Evolutionary conservation across 2,113 vertebrate genomes (phyloP).

Genomic region (Girardinichthys multiradiatus): DNA sequence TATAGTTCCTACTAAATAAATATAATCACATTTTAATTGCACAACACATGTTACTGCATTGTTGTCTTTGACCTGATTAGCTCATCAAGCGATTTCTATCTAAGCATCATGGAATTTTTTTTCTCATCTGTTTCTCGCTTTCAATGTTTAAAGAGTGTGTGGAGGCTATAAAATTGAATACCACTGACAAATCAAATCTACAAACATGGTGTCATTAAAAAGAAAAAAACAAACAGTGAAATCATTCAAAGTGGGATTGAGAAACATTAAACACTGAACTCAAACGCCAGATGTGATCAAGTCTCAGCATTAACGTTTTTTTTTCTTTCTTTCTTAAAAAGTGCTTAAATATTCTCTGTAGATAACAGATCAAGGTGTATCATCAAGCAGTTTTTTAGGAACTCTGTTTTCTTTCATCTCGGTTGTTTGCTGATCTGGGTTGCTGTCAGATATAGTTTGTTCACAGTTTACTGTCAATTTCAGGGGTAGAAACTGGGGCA

Average conservation of each 20-base stretch:
- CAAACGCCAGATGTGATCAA: background rate
- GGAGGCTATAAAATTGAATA: too few relatives aligned
- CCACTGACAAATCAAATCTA: background rate
- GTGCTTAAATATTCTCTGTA: background rate
- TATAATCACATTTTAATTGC: too few relatives aligned
- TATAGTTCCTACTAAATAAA: too few relatives aligned
- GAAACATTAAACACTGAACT: background rate
- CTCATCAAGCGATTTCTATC: too few relatives aligned
- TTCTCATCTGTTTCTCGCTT: too few relatives aligned
- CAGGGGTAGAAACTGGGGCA: conserved; percentile 29
- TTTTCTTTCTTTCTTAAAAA: conserved; percentile 11
- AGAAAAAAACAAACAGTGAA: too few relatives aligned
- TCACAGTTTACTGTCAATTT: conserved; percentile 38
- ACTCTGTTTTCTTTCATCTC: conserved; percentile 16
- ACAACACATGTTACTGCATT: too few relatives aligned
- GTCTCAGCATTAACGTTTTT: background rate
- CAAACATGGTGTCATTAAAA: background rate
- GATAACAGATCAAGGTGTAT: conserved; percentile 12
- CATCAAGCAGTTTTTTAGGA: background rate
- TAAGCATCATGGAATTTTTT: too few relatives aligned
- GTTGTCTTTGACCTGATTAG: too few relatives aligned
- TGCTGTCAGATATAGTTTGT: conserved; percentile 29
- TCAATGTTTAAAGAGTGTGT: too few relatives aligned
- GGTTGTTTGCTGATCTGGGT: conserved; percentile 33
- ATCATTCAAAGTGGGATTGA: background rate